phyloP scores from a whole-genome alignment of 2,797 vertebrate species.

The Gymnoscopelus braueri region DNA sequence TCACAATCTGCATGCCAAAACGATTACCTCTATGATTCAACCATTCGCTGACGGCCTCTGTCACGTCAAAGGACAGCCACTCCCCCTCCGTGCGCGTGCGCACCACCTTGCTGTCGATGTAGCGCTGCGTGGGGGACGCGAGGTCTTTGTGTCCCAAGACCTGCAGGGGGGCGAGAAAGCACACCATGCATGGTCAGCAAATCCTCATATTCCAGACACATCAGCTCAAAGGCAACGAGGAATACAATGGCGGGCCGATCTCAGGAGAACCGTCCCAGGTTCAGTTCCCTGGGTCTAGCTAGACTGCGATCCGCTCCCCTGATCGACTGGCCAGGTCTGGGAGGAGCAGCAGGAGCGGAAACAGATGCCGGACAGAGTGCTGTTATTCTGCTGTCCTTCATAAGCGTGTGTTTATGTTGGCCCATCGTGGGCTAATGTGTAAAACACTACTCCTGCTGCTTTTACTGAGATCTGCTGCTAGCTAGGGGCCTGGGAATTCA shows the following conservation, averaged over 20 bases:
- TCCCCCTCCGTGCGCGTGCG: slow-evolving; percentile 93
- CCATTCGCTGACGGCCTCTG: slow-evolving; percentile 94
- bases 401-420: slow-evolving; percentile 73
- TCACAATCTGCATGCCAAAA: neutral
- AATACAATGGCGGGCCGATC: neutral
- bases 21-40: slow-evolving; percentile 91
- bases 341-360: slow-evolving; percentile 58
- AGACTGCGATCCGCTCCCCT: slow-evolving; percentile 41
- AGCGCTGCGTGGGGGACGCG: slow-evolving; percentile 92
- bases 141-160: slow-evolving; percentile 93
- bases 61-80: slow-evolving; percentile 98
- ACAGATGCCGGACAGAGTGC: slow-evolving; percentile 67
- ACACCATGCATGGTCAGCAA: slow-evolving; percentile 3
- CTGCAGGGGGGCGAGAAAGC: slow-evolving; percentile 71
- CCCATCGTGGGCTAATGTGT: slow-evolving; percentile 64
- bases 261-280: slow-evolving; percentile 6
- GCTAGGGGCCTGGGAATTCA: slow-evolving; percentile 14
- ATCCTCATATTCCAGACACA: neutral
- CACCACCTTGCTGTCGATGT: slow-evolving; percentile 97
- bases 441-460: slow-evolving; percentile 70
- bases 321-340: slow-evolving; percentile 71
- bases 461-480: slow-evolving; percentile 35
- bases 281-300: slow-evolving; percentile 13
- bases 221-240: neutral
- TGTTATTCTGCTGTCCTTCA: slow-evolving; percentile 72